phyloP scores from a whole-genome alignment of 92 coral and sea anemone species.

The Heteractis magnifica region DNA sequence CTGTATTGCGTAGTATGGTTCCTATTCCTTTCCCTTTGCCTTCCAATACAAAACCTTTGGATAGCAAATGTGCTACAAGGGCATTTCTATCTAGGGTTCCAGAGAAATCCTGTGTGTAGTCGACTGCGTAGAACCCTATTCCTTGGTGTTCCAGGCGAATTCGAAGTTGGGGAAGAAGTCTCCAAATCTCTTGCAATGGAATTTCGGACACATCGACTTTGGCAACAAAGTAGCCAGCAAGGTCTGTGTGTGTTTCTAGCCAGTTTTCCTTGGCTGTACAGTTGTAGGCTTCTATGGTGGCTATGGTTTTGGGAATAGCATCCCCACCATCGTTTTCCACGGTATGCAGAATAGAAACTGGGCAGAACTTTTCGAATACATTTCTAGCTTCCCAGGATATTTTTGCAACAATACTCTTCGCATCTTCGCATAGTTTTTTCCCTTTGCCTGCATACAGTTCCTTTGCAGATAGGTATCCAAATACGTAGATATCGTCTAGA shows the following conservation, averaged over 20 bases:
- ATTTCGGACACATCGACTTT: slow-evolving; percentile 14
- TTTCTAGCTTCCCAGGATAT: no score
- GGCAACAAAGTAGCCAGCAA: slow-evolving; percentile 1
- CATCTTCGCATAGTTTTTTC: neutral
- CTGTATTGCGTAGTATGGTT: slow-evolving; percentile 11
- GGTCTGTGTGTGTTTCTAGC: neutral
- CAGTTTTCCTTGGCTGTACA: neutral
- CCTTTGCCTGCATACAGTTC: slow-evolving; percentile 6
- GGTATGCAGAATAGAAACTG: slow-evolving; percentile 3
- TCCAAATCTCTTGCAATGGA: slow-evolving; percentile 10
- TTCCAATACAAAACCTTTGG: neutral
- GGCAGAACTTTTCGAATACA: slow-evolving; percentile 10
- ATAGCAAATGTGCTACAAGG: neutral
- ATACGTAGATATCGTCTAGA: neutral
- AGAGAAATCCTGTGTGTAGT: no score
- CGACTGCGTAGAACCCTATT: neutral
- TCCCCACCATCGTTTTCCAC: neutral
- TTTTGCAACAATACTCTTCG: neutral
- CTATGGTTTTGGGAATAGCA: slow-evolving; percentile 2
- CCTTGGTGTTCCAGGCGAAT: no score
- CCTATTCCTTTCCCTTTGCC: neutral
- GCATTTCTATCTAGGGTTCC: neutral
- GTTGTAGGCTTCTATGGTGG: slow-evolving; percentile 5
- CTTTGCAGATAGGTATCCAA: neutral
- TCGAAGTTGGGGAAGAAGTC: no score